phyloP scores from a whole-genome alignment of 2,113 vertebrate genomes.

The Podiceps cristatus region DNA sequence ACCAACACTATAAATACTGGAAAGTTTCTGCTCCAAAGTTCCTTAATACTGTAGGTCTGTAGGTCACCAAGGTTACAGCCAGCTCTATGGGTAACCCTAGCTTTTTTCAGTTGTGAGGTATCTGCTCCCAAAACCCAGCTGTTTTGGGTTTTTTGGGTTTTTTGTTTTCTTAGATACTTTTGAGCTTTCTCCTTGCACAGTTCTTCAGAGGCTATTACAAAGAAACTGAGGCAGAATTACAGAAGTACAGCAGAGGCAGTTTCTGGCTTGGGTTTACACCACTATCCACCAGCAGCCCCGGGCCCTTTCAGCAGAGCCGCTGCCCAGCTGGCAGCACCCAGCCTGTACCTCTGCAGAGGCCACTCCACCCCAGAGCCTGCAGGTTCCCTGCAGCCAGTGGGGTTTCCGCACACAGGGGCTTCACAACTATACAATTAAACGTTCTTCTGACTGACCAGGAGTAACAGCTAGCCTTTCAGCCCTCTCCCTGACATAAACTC shows the following conservation, averaged over 20 bases:
- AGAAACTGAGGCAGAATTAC: not conserved
- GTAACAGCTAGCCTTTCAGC: not conserved
- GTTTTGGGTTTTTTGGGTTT: not conserved
- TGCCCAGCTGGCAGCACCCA: not conserved
- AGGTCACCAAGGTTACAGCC: not conserved
- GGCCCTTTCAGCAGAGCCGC: not conserved
- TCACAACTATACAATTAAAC: not conserved
- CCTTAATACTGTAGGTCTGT: not conserved
- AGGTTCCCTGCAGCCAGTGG: not conserved
- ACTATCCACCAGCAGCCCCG: not conserved
- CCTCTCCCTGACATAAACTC: not conserved
- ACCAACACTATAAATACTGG: not conserved
- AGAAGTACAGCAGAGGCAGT: not conserved
- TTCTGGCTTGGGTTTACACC: not conserved
- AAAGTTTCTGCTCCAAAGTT: not conserved
- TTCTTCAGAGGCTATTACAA: not conserved
- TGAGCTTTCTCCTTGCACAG: not conserved
- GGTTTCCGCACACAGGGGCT: not conserved
- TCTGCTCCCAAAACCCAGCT: not conserved
- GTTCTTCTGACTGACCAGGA: not conserved
- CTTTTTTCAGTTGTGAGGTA: not conserved
- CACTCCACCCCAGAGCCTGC: not conserved
- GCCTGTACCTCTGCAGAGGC: not conserved
- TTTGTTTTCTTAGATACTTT: not conserved
- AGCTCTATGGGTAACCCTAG: not conserved